Conservation (phyloP, 37 sponge, comb jelly and placozoan species). For the Beroe forskalii region DNA sequence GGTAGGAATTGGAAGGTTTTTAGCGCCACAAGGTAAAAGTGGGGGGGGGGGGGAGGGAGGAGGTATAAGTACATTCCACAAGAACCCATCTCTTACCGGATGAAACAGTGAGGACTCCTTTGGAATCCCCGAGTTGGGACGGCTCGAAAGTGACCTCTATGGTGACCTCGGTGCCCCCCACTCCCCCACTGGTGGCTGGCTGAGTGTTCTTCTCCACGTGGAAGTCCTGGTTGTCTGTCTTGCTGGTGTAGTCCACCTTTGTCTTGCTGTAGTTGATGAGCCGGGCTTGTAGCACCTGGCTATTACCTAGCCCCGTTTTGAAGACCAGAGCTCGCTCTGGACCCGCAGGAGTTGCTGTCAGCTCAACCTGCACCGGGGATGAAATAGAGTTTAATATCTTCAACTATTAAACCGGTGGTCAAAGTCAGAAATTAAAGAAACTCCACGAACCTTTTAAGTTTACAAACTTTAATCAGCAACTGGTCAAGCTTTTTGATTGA, state of each 20-base stretch:
- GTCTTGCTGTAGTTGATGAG: slow-evolving; percentile 85
- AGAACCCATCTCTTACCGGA: slow-evolving; percentile 66
- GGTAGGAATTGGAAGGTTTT: slow-evolving; percentile 81
- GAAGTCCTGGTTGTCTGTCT: slow-evolving; percentile 88
- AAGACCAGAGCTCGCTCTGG: slow-evolving; percentile 87
- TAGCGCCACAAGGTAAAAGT: slow-evolving; percentile 91
- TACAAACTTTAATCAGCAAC: no score
- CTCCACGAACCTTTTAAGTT: no score
- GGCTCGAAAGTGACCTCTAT: slow-evolving; percentile 95
- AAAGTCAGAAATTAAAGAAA: neutral
- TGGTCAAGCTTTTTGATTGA: no score
- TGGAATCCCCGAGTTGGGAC: slow-evolving; percentile 81
- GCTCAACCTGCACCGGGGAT: slow-evolving; percentile 67
- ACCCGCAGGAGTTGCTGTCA: slow-evolving; percentile 76
- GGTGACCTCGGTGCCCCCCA: slow-evolving; percentile 77
- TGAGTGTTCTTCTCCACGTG: slow-evolving; percentile 85
- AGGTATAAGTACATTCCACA: slow-evolving; percentile 94
- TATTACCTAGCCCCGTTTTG: slow-evolving; percentile 78
- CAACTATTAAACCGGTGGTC: neutral
- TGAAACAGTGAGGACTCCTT: slow-evolving; percentile 79
- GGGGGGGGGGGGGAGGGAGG: slow-evolving; percentile 82
- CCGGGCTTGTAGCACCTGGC: slow-evolving; percentile 73
- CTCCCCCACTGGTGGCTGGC: slow-evolving; percentile 80
- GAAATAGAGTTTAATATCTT: neutral
- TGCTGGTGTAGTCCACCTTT: slow-evolving; percentile 89